Conservation (phyloP, 2,888 invertebrate genomes). For the Piscicola geometra region DNA sequence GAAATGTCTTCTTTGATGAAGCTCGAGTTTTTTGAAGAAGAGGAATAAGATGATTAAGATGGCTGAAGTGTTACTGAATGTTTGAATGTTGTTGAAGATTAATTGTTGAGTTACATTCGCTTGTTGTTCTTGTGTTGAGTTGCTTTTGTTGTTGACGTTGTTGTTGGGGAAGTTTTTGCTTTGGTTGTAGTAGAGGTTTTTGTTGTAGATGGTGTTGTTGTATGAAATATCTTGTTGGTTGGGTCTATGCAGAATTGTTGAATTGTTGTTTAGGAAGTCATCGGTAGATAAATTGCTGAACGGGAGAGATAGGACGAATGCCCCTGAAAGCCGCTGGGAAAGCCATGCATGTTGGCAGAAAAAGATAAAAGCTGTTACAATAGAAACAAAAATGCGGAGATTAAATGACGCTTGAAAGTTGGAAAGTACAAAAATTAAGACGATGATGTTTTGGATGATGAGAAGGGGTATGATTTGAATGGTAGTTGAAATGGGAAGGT, state of each 20-base stretch:
- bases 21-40: conserved; percentile 87
- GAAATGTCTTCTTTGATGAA: conserved; percentile 61
- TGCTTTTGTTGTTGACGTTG: neutral
- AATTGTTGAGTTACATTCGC: neutral
- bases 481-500: neutral
- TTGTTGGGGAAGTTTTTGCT: too few species aligned
- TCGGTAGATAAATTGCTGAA: neutral
- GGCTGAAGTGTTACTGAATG: neutral
- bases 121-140: neutral
- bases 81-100: neutral
- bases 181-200: too few species aligned
- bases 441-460: neutral
- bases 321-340: neutral
- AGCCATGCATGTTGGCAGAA: neutral
- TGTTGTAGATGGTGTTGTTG: too few species aligned
- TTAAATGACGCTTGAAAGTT: neutral
- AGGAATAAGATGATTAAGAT: conserved; percentile 64
- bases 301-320: neutral
- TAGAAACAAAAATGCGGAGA: neutral
- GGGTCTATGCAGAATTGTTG: too few species aligned
- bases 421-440: neutral
- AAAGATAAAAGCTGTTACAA: neutral
- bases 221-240: too few species aligned
- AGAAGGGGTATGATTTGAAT: conserved; percentile 19
- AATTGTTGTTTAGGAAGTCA: neutral